Percentiles rank a stretch among this genome's conserved stretches.
phyloP scores from a whole-genome alignment of 2,797 vertebrate species.

The Cynopterus sphinx region DNA sequence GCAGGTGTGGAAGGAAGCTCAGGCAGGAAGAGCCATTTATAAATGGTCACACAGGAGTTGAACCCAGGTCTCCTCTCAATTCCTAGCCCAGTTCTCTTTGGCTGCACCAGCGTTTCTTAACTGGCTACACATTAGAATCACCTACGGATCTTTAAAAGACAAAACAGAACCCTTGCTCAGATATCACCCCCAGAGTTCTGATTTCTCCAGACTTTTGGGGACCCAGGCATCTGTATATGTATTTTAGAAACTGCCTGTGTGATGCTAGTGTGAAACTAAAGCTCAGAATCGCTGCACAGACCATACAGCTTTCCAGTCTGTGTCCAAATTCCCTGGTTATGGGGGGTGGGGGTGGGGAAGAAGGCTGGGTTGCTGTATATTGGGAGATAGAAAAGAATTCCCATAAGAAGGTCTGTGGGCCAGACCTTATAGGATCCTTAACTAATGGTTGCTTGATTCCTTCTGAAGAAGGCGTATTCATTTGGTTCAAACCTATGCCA shows the following conservation, averaged over 20 bases:
- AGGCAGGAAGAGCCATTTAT: background rate
- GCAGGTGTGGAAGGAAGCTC: background rate
- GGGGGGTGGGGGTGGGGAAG: accelerated
- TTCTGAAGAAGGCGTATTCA: background rate
- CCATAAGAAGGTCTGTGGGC: background rate
- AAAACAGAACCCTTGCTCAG: background rate
- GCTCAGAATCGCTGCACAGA: background rate
- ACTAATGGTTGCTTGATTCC: background rate
- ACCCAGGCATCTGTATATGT: background rate
- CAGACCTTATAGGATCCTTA: background rate
- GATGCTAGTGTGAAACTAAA: background rate
- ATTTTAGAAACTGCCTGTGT: background rate
- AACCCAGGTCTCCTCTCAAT: background rate
- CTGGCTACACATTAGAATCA: background rate
- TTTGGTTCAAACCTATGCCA: background rate
- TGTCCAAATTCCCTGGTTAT: background rate
- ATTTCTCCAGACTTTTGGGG: background rate
- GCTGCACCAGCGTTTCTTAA: background rate
- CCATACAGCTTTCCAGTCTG: background rate
- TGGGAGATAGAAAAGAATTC: background rate
- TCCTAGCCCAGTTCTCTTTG: background rate
- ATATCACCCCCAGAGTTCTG: background rate
- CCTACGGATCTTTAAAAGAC: background rate
- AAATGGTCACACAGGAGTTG: background rate
- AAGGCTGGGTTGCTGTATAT: background rate